These are phyloP conservation scores for Patiria pectinifera DNA, from an alignment of 53 echinoderm and acorn worm species.

Conservation along the genomic window DNA sequence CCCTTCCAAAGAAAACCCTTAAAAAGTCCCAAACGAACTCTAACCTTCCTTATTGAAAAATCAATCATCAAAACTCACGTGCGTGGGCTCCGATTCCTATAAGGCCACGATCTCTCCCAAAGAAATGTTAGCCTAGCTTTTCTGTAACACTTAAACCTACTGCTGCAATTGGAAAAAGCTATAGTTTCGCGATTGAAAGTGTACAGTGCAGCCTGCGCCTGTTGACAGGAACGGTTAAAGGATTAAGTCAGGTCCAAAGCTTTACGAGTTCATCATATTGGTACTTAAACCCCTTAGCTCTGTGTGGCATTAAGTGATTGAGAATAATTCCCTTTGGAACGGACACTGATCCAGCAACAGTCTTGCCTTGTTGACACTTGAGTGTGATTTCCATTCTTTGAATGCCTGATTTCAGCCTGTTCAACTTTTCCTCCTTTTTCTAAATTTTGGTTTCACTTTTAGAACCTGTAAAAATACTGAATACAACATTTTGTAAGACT, in stretches of 20 bases:
- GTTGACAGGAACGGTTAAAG: background rate
- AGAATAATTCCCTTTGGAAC: constrained; percentile 7
- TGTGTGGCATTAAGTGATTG: background rate
- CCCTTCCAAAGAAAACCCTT: background rate
- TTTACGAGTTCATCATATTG: background rate
- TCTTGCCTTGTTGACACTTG: background rate
- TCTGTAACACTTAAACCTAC: background rate
- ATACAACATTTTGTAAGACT: too few species aligned
- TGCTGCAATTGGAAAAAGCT: background rate
- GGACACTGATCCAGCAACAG: background rate
- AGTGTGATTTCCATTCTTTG: background rate
- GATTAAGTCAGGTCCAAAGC: background rate
- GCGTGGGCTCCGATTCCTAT: background rate
- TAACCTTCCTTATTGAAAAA: constrained; percentile 4
- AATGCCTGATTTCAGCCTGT: background rate
- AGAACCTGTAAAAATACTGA: background rate
- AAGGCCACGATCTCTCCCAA: background rate
- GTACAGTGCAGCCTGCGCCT: background rate
- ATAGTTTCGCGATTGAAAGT: background rate
- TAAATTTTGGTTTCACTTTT: background rate
- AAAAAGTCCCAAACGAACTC: background rate
- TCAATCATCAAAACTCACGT: constrained; percentile 3
- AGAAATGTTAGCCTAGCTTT: background rate
- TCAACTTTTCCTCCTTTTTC: background rate
- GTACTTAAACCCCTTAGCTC: background rate